Percentiles rank a stretch among this genome's conserved stretches.
These are phyloP conservation scores for Nyctereutes procyonoides DNA, from an alignment of 2,113 vertebrate species.

Conservation along the genomic window DNA sequence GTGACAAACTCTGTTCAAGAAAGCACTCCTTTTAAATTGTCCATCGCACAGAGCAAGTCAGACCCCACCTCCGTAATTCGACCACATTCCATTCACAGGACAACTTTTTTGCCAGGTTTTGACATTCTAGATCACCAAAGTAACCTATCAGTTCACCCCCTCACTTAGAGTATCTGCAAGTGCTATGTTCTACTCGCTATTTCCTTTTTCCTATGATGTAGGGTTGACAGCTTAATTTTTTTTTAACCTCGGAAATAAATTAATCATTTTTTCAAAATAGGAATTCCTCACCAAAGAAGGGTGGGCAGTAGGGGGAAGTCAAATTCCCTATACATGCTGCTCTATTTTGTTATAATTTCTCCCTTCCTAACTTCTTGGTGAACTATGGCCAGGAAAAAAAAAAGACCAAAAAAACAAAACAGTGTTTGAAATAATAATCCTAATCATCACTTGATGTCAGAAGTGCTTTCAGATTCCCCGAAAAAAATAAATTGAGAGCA, in stretches of 20 bases:
- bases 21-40: constrained; percentile 68
- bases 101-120: background rate
- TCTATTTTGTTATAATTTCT: background rate
- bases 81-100: constrained; percentile 53
- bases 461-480: constrained; percentile 82
- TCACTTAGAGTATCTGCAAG: background rate
- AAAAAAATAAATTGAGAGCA: constrained; percentile 81
- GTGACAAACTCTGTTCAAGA: constrained; percentile 44
- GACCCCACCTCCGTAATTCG: constrained; percentile 8
- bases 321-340: background rate
- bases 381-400: constrained; percentile 46
- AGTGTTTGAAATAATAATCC: constrained; percentile 79
- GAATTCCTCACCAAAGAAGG: background rate
- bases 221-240: background rate
- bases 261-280: background rate
- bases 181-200: background rate
- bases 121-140: background rate
- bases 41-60: constrained; percentile 66
- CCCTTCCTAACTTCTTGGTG: constrained; percentile 62
- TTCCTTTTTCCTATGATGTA: background rate
- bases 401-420: constrained; percentile 61
- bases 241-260: background rate
- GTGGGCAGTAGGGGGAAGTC: accelerated
- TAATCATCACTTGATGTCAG: constrained; percentile 84
- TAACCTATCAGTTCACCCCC: background rate